Evolutionary conservation across 2,888 invertebrate genomes (phyloP).

Genomic region (Hydrotaea cyrtoneurina): DNA sequence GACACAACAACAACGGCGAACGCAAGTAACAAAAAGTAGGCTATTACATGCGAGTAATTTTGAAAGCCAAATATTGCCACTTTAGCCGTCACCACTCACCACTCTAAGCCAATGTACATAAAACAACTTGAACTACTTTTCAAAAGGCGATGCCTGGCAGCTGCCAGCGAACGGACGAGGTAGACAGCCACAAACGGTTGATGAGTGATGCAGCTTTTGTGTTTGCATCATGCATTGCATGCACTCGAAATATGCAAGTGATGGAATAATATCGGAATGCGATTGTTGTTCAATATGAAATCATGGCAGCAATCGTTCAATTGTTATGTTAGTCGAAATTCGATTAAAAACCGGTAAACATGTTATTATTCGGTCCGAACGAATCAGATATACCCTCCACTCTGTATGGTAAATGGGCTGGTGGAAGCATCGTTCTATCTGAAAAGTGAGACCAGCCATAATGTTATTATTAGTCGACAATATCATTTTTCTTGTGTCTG

Average conservation of each 20-base stretch:
- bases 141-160: slow-evolving; percentile 48
- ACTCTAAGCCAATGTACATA: background rate
- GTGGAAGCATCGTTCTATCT: too few species aligned
- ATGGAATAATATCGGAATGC: background rate
- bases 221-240: slow-evolving; percentile 26
- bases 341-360: too few species aligned
- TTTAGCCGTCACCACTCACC: background rate
- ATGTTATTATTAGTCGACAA: too few species aligned
- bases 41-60: background rate
- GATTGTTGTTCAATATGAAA: background rate
- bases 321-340: too few species aligned
- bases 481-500: too few species aligned
- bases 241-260: too few species aligned
- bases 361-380: too few species aligned
- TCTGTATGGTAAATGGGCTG: too few species aligned
- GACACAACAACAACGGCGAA: slow-evolving; percentile 18
- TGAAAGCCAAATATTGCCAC: background rate
- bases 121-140: slow-evolving; percentile 62
- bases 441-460: too few species aligned
- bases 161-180: background rate
- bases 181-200: slow-evolving; percentile 38
- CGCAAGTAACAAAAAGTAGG: slow-evolving; percentile 30
- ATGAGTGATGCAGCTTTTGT: slow-evolving; percentile 31
- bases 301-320: too few species aligned
- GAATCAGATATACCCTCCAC: too few species aligned